Evolutionary conservation across 2,888 invertebrate genomes (phyloP).

Genomic region (Branchinecta sandiegonensis): DNA sequence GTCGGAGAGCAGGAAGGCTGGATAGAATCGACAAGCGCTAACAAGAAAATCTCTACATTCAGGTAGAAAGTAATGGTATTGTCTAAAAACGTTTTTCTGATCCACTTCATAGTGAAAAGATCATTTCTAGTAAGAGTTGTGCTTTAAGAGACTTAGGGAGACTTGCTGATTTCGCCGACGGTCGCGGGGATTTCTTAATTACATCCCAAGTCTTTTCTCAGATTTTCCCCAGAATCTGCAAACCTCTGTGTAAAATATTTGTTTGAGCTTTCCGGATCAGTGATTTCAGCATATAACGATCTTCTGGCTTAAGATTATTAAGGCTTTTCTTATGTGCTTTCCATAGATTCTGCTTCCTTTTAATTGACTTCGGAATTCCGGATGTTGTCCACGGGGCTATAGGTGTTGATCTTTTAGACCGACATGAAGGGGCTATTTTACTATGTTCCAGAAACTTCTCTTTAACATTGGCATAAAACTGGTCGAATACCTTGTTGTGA

Average conservation of each 20-base stretch:
- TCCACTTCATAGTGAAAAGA: too few relatives aligned
- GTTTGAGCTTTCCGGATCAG: neutral
- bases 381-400: neutral
- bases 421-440: neutral
- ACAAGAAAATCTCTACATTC: too few relatives aligned
- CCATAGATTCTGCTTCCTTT: neutral
- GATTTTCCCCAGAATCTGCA: neutral
- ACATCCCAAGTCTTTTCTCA: neutral
- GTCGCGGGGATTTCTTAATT: neutral
- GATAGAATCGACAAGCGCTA: too few relatives aligned
- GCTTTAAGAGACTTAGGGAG: too few relatives aligned
- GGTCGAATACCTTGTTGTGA: neutral
- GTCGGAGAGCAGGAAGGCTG: too few relatives aligned
- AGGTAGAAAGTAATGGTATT: too few relatives aligned
- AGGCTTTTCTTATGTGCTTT: too few relatives aligned
- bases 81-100: too few relatives aligned
- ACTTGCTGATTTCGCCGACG: too few relatives aligned
- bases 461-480: neutral
- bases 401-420: neutral
- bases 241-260: neutral
- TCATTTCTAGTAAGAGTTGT: too few relatives aligned
- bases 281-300: neutral
- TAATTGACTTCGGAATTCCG: neutral
- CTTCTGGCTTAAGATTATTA: neutral
- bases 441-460: neutral